Evolutionary conservation across 2,113 vertebrate genomes (phyloP).

Genomic region (Eptesicus fuscus): DNA sequence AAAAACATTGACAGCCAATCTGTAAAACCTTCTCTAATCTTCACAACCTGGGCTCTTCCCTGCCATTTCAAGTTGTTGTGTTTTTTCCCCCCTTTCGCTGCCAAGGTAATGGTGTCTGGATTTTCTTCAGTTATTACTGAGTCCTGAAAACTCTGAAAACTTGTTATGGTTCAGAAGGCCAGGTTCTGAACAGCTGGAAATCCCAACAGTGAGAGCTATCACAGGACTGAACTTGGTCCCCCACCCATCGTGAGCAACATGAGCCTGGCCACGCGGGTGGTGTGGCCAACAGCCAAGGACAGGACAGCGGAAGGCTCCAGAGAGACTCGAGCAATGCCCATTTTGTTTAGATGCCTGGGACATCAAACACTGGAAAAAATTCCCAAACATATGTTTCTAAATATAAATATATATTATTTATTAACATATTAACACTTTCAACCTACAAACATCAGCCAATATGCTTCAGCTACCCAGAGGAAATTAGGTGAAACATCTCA

Average conservation of each 20-base stretch:
- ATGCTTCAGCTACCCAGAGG: neutral
- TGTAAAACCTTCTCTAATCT: neutral
- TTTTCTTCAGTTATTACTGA: neutral
- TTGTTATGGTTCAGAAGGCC: neutral
- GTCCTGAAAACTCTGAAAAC: neutral
- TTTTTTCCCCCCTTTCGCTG: neutral
- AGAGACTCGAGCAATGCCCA: neutral
- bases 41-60: neutral
- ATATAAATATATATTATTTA: neutral
- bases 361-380: neutral
- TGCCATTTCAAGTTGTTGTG: neutral
- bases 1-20: neutral
- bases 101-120: neutral
- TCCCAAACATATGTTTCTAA: neutral
- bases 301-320: neutral
- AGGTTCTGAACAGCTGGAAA: neutral
- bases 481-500: neutral
- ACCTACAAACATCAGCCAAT: neutral
- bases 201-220: neutral
- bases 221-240: no score
- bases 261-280: rapidly evolving
- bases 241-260: rapidly evolving
- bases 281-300: rapidly evolving
- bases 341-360: neutral
- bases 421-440: neutral